These are phyloP conservation scores for Gasteruption jaculator DNA, from an alignment of 2,888 invertebrate genomes.

Conservation along the genomic window DNA sequence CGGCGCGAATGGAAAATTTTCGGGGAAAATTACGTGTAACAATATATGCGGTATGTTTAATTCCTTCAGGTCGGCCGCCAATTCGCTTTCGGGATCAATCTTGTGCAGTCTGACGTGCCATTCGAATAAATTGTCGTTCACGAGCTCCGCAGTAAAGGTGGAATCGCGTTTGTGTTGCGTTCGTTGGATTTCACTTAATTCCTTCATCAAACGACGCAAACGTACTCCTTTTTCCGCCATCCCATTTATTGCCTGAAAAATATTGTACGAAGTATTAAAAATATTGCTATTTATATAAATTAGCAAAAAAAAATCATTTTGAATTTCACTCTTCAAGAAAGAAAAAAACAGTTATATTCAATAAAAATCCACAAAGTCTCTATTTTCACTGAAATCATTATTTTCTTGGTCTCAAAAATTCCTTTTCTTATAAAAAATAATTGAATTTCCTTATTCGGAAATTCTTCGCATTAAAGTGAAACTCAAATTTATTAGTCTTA, in stretches of 20 bases:
- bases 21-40: constrained; percentile 77
- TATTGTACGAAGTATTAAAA: too few species aligned
- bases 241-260: constrained; percentile 23
- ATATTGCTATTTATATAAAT: too few species aligned
- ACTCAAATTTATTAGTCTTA: too few species aligned
- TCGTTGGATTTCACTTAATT: constrained; percentile 74
- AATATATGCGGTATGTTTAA: constrained; percentile 70
- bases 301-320: too few species aligned
- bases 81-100: constrained; percentile 79
- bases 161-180: constrained; percentile 69
- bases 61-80: constrained; percentile 78
- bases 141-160: constrained; percentile 76
- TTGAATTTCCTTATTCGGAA: constrained; percentile 4
- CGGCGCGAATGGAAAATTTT: constrained; percentile 85
- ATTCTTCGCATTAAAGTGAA: background rate
- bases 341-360: background rate
- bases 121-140: constrained; percentile 82
- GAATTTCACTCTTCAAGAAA: too few species aligned
- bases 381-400: background rate
- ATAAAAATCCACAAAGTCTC: background rate
- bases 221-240: constrained; percentile 61
- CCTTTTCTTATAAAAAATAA: background rate
- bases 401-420: too few species aligned
- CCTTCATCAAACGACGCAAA: constrained; percentile 80
- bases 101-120: constrained; percentile 81